Base-by-base conservation (phyloP, 2,113 vertebrate genomes). In the Tragelaphus imberbis region DNA sequence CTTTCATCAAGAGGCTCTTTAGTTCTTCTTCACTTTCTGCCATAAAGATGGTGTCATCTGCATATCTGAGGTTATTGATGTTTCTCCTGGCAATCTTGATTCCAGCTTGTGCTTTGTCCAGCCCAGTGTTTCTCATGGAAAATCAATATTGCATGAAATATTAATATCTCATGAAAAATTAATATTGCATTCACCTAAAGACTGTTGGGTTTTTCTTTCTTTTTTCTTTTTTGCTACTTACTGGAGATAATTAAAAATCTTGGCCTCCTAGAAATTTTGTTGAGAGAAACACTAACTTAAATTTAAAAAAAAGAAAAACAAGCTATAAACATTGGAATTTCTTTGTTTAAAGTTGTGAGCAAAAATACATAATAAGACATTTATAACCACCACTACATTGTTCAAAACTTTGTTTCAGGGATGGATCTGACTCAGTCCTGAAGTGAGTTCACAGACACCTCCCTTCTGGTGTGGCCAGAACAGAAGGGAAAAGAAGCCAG, bases 181-280 rank as follows among this genome's bases (percentile, higher is more conserved):
- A 16, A 2, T 96, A 40, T 36, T 80, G 80, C 47, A 4, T 56
- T 97, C 90, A 95, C 56, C 36, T 14, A 33, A 49, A 12, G 53
- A 75, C 63, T 89, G 40, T 97, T 21, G 0, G 61, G 97, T 97
- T 96, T 8, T 63, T 63, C 28, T 15, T 63, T 33, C 13, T n/a
- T 97, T 97, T 96, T 7, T 63, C 97, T 96, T 8, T 93, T 80
- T 97, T 95, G 21, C 91, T 96, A 68, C 3, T 82, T 85, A 93
- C 17, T 94, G 84, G 68, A 95, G 63, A 89, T 95, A 47, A 88
- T 90, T 55, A 97, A 53, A 85, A 33, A 61, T 33, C 33, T 91
- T 90, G n/a, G 95, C 2, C 25, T 92, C 7, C 4, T 16, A 53
- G 96, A 84, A 97, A 84, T 92, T 98, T 93, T 55, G 63, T n/a